phyloP scores from a whole-genome alignment of 2,888 invertebrate genomes.

The Lumbricus terrestris region DNA sequence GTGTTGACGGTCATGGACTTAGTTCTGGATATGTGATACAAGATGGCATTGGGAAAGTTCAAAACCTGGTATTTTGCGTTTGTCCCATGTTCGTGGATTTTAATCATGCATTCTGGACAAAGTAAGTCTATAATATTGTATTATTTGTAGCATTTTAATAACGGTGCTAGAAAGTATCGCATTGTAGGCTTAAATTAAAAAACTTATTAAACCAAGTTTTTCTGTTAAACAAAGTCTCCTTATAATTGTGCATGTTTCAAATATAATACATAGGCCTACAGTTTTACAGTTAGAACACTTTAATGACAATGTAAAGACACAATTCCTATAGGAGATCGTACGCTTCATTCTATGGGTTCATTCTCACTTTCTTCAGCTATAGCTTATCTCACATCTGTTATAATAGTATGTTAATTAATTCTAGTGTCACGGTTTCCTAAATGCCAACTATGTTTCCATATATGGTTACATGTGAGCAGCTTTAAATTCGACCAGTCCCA shows the following conservation, averaged over 20 bases:
- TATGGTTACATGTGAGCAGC: no score
- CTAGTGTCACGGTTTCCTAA: neutral
- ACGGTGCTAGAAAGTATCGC: neutral
- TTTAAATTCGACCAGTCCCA: no score
- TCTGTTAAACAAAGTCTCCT: neutral
- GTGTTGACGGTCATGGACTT: neutral
- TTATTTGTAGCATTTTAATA: neutral
- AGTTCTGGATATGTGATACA: neutral
- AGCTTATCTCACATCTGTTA: no score
- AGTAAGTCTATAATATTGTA: no score
- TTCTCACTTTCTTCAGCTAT: neutral
- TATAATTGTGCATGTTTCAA: neutral
- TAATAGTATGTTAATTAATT: neutral
- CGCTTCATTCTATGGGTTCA: neutral
- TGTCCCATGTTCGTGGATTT: neutral
- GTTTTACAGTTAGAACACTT: no score
- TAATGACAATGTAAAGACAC: no score
- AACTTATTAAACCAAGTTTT: neutral
- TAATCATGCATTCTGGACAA: neutral
- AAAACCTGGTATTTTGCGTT: neutral
- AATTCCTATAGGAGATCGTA: neutral
- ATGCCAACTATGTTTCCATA: no score
- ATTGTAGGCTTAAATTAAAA: neutral
- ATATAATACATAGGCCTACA: neutral
- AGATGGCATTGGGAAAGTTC: neutral